These are phyloP conservation scores for Phenganax marumi DNA, from an alignment of 92 coral and sea anemone species.

Conservation along the genomic window DNA sequence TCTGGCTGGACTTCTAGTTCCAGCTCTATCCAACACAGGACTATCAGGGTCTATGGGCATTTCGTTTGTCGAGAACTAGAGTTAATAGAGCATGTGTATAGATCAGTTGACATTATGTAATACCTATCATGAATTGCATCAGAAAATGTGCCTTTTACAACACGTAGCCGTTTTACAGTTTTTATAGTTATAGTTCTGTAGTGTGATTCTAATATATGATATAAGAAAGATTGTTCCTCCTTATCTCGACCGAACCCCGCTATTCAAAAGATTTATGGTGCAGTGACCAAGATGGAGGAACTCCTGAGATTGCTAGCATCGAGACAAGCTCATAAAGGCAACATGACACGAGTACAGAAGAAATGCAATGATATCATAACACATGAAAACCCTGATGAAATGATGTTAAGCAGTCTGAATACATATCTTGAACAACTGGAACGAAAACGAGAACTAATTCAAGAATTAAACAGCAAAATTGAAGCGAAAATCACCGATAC, in stretches of 20 bases:
- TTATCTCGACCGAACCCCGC: no score
- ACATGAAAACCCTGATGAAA: not conserved
- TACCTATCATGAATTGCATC: no score
- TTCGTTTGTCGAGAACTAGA: no score
- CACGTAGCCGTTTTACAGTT: no score
- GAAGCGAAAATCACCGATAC: not conserved
- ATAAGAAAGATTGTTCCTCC: no score
- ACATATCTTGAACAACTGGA: constrained; percentile 1
- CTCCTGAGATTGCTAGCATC: not conserved
- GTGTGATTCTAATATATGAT: not conserved
- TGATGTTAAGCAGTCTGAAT: not conserved
- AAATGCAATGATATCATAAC: not conserved
- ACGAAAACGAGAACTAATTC: not conserved
- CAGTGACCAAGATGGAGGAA: constrained; percentile 19
- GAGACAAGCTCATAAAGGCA: not conserved
- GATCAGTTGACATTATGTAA: no score
- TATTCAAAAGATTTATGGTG: not conserved
- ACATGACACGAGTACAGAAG: not conserved
- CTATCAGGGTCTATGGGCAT: no score
- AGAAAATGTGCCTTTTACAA: no score
- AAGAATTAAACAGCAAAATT: not conserved
- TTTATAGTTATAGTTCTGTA: no score
- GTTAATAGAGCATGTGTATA: no score
- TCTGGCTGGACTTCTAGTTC: no score
- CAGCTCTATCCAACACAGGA: no score